Percentiles rank a stretch among this genome's conserved stretches.
phyloP scores from a whole-genome alignment of 2,888 invertebrate genomes.

The Theodoxus fluviatilis region DNA sequence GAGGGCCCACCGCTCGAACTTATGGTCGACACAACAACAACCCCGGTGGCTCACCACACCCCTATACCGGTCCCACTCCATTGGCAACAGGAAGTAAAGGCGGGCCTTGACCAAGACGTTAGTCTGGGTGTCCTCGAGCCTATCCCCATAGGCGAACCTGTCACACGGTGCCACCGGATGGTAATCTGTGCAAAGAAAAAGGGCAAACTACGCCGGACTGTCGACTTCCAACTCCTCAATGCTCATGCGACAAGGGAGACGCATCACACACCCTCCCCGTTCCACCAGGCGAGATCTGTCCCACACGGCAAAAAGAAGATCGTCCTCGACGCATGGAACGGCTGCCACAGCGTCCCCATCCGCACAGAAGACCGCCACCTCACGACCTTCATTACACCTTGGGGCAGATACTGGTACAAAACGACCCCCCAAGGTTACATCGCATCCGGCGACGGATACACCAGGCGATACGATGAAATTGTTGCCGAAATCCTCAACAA shows the following conservation, averaged over 20 bases:
- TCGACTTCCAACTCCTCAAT: conserved; percentile 43
- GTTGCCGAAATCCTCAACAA: conserved; percentile 42
- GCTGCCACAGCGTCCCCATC: conserved; percentile 32
- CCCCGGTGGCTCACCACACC: conserved; percentile 41
- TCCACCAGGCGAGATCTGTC: conserved; percentile 37
- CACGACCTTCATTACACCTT: conserved; percentile 36
- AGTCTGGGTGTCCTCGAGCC: conserved; percentile 38
- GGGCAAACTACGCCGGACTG: conserved; percentile 38
- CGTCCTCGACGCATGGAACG: conserved; percentile 33
- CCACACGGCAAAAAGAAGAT: conserved; percentile 30
- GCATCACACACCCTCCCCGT: conserved; percentile 37
- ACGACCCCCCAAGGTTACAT: no score
- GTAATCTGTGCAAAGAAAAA: conserved; percentile 32
- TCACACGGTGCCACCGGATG: conserved; percentile 42
- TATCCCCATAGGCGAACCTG: no score
- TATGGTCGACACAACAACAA: conserved; percentile 40
- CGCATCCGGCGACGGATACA: conserved; percentile 39
- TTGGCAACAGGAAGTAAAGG: conserved; percentile 43
- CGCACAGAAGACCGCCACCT: conserved; percentile 33
- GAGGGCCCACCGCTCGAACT: conserved; percentile 37
- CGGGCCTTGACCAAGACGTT: conserved; percentile 42
- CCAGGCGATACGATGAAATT: conserved; percentile 41
- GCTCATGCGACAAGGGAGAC: conserved; percentile 35
- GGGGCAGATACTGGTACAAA: conserved; percentile 36
- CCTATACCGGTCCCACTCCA: conserved; percentile 48